These are phyloP conservation scores for Noturus placidus DNA, from an alignment of 2,113 vertebrate genomes.

Conservation along the genomic window DNA sequence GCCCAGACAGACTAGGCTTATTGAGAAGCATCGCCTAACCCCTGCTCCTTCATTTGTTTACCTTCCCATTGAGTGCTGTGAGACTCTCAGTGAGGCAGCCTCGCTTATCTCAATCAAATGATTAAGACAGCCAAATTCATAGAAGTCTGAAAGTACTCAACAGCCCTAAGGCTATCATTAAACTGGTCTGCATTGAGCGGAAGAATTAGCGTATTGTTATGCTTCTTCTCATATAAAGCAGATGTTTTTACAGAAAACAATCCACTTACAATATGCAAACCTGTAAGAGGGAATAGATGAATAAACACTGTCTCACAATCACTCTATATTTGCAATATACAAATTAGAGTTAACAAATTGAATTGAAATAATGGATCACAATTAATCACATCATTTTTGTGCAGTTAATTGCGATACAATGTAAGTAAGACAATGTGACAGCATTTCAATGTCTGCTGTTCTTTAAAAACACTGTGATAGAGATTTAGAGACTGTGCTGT, in stretches of 20 bases:
- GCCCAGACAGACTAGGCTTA: slow-evolving; percentile 58
- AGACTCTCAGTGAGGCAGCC: slow-evolving; percentile 51
- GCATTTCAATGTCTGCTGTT: background rate
- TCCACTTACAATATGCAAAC: slow-evolving; percentile 29
- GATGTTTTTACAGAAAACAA: slow-evolving; percentile 36
- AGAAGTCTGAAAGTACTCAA: slow-evolving; percentile 49
- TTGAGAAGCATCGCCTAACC: slow-evolving; percentile 69
- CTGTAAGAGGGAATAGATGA: slow-evolving; percentile 20
- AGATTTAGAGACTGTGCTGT: background rate
- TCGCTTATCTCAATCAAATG: slow-evolving; percentile 51
- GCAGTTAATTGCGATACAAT: background rate
- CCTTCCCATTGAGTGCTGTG: slow-evolving; percentile 53
- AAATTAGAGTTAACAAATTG: background rate
- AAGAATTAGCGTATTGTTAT: slow-evolving; percentile 37
- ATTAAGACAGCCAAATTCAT: slow-evolving; percentile 56
- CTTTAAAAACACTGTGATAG: background rate
- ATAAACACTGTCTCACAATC: slow-evolving; percentile 19
- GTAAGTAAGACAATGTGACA: background rate
- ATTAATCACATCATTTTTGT: background rate
- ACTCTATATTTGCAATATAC: slow-evolving; percentile 4
- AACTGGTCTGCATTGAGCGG: slow-evolving; percentile 31
- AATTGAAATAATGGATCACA: background rate
- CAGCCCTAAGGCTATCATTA: slow-evolving; percentile 40
- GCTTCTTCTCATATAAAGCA: slow-evolving; percentile 31
- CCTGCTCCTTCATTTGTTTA: slow-evolving; percentile 69